Percentiles rank a stretch among this genome's conserved stretches.
phyloP scores from a whole-genome alignment of 2,888 invertebrate species.

The Tachina fera region DNA sequence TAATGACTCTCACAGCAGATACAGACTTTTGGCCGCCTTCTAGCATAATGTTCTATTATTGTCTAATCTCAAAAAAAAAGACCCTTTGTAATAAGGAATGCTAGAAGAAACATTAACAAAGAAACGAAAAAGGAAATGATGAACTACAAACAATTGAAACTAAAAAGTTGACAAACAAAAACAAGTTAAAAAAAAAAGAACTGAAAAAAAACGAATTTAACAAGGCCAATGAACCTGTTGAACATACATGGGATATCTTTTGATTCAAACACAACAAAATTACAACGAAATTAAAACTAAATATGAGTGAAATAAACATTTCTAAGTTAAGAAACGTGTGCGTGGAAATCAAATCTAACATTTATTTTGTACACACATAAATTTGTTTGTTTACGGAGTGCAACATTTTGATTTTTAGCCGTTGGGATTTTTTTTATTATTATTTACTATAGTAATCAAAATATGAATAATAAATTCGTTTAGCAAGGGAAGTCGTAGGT shows the following conservation, averaged over 20 bases:
- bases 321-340: not conserved
- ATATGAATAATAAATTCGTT: no score
- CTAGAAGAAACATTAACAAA: not conserved
- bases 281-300: constrained; percentile 10
- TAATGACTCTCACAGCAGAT: no score
- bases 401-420: no score
- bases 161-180: constrained; percentile 17
- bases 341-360: not conserved
- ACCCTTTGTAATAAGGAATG: not conserved
- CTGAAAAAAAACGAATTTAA: not conserved
- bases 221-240: constrained; percentile 51
- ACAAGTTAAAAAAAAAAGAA: not conserved
- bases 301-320: not conserved
- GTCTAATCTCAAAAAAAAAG: not conserved
- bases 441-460: no score
- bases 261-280: constrained; percentile 23
- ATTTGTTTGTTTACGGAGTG: not conserved
- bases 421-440: no score
- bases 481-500: no score
- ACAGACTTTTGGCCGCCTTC: no score
- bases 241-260: constrained; percentile 22
- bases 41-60: not conserved
- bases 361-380: not conserved
- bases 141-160: constrained; percentile 44
- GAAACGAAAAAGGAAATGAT: constrained; percentile 13